Evolutionary conservation across 2,113 vertebrate genomes (phyloP).

Genomic region (Phycodurus eques): DNA sequence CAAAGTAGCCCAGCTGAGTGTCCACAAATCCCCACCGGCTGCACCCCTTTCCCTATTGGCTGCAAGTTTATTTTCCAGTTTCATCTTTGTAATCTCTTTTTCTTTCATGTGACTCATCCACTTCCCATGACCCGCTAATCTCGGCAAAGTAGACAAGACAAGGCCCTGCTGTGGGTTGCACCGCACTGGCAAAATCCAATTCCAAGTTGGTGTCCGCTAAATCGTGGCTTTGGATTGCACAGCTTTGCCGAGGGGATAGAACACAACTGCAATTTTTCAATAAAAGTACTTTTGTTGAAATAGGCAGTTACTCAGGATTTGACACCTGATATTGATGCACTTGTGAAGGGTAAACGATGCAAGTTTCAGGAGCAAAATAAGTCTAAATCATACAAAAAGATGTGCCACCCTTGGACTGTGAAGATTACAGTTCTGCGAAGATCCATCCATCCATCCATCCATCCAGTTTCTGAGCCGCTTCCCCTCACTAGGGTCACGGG

Average conservation of each 20-base stretch:
- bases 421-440: no score
- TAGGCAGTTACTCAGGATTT: no score
- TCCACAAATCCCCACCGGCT: slow-evolving; percentile 31
- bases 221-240: slow-evolving; percentile 17
- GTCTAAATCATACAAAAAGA: no score
- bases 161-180: slow-evolving; percentile 21
- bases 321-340: no score
- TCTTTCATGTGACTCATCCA: slow-evolving; percentile 29
- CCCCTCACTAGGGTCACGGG: no score
- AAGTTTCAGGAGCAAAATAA: no score
- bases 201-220: slow-evolving; percentile 15
- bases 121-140: slow-evolving; percentile 38
- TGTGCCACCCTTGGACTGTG: no score
- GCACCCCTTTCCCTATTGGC: slow-evolving; percentile 8
- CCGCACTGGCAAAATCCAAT: slow-evolving; percentile 38
- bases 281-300: not conserved
- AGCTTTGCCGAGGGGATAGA: not conserved
- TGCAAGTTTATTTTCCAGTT: slow-evolving; percentile 42
- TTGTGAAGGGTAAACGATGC: no score
- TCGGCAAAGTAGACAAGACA: slow-evolving; percentile 36
- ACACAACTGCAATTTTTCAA: no score
- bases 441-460: no score
- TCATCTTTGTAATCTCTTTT: slow-evolving; percentile 39
- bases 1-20: slow-evolving; percentile 16
- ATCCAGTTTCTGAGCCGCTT: no score